Percentiles rank a stretch among this genome's conserved stretches.
phyloP scores from a whole-genome alignment of 2,113 vertebrate genomes.

The Mungos mungo region DNA sequence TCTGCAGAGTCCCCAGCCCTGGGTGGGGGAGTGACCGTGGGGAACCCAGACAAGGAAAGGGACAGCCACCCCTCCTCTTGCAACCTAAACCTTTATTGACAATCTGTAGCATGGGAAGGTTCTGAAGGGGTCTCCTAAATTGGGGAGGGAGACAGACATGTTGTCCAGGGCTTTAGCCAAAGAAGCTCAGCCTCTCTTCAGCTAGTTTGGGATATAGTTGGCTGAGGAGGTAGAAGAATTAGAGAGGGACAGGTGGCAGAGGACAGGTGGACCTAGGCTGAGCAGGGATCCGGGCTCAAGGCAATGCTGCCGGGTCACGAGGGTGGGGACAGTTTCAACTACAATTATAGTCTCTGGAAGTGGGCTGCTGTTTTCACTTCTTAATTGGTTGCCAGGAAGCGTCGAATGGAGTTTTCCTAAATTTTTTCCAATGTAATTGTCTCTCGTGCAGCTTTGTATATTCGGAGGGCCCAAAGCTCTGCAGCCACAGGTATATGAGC shows the following conservation, averaged over 20 bases:
- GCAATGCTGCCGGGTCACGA: neutral
- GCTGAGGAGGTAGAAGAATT: neutral
- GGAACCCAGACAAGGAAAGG: neutral
- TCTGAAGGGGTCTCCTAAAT: neutral
- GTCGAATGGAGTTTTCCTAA: neutral
- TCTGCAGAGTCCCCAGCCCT: neutral
- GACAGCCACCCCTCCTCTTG: neutral
- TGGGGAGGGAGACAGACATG: too few relatives aligned
- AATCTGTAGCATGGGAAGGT: neutral
- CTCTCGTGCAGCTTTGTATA: neutral
- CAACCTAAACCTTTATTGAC: neutral
- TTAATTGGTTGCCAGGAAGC: neutral
- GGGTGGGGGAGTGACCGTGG: neutral
- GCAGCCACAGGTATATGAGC: neutral
- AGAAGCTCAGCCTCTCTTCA: neutral
- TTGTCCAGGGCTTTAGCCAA: fast-evolving
- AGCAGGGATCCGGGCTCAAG: neutral
- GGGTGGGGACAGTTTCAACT: neutral
- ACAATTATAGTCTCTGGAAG: too few relatives aligned
- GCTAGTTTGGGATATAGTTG: neutral
- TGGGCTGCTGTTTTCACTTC: neutral
- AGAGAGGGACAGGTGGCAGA: fast-evolving
- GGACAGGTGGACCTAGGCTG: neutral
- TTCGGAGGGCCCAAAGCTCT: neutral
- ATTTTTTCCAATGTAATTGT: neutral